Evolutionary conservation across 2,113 vertebrate species (phyloP).

Genomic region (Epinephelus fuscoguttatus): DNA sequence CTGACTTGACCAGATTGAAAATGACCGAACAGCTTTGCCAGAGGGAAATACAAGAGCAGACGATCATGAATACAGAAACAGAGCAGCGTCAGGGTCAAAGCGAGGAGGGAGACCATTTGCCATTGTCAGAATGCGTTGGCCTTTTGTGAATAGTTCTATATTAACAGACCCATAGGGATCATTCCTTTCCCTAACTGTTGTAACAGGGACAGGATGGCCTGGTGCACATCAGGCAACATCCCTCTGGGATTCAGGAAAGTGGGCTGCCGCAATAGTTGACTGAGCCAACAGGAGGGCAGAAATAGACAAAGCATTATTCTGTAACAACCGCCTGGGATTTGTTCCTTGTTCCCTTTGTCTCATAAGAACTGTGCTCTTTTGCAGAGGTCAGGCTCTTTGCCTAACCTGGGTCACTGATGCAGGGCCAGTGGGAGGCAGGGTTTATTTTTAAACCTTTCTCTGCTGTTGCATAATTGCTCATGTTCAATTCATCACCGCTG

Average conservation of each 20-base stretch:
- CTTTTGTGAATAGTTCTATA: conserved; percentile 38
- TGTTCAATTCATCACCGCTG: conserved; percentile 55
- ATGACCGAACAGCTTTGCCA: conserved; percentile 7
- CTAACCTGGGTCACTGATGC: conserved; percentile 56
- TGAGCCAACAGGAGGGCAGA: conserved; percentile 54
- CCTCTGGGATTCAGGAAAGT: conserved; percentile 68
- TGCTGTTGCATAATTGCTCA: conserved; percentile 64
- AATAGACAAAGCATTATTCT: conserved; percentile 66
- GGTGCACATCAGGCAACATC: conserved; percentile 50
- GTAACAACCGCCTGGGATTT: conserved; percentile 49
- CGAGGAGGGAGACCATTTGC: conserved; percentile 20
- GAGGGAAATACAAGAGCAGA: conserved; percentile 5
- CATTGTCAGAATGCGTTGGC: conserved; percentile 38
- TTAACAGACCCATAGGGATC: conserved; percentile 56
- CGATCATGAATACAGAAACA: conserved; percentile 7
- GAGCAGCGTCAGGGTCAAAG: not conserved
- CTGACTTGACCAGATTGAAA: not conserved
- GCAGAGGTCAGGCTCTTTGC: conserved; percentile 62
- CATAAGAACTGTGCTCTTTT: conserved; percentile 40
- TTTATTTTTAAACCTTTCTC: conserved; percentile 61
- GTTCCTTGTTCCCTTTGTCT: conserved; percentile 29
- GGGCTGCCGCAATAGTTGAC: conserved; percentile 54
- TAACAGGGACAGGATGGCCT: conserved; percentile 60
- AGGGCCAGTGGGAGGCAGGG: conserved; percentile 33
- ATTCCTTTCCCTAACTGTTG: conserved; percentile 20